Evolutionary conservation across 1,140 invertebrate genomes (phyloP), one percentile per base, ranked within the genome.

Genomic region (Drosophila dunni): DNA sequence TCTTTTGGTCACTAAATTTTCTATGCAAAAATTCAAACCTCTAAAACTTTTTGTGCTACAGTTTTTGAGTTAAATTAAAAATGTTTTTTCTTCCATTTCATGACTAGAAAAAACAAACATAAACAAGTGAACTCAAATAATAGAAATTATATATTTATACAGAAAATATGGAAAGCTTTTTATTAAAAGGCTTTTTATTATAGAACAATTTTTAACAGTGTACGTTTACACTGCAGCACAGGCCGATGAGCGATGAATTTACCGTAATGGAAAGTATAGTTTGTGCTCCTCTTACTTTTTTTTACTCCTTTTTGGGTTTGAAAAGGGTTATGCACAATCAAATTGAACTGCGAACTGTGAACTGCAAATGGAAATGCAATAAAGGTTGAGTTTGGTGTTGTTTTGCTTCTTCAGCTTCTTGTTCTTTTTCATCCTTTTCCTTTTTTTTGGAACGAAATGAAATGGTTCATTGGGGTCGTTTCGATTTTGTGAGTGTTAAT

Each of bases 271-370:
- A 42, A 17, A 29, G 24, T 11, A 56, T 13, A 51, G 24, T 56
- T 50, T 24, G 17, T 46, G 11, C 24, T 34, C 24, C 20, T 24
- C 4, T 11, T 10, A 20, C 17, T 7, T 13, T 24, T 34, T 20
- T 11, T 40, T 15, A 33, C 20, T 4, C 24, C 62, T 76, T 67
- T 78, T 79, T 70, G 64, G 67, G 69, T 4, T 7, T 17, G 11
- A 13, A 34, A 48, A 13, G 51, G 51, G 42, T 56, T 74, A 62
- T 80, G 66, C 61, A 68, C 75, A 77, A 80, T 77, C 78, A 74
- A 84, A 70, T 81, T 75, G 82, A 78, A 82, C 82, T 78, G 75
- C 66, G 57, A 78, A 81, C 68, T 71, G 68, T 46, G 46, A 65
- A 42, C 69, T 73, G 64, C 58, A 76, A 44, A 61, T 58, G 8